Percentiles rank a stretch among this genome's conserved stretches.
Conservation (phyloP, 2,888 invertebrate genomes). For the Rugalucina vietnamica region DNA sequence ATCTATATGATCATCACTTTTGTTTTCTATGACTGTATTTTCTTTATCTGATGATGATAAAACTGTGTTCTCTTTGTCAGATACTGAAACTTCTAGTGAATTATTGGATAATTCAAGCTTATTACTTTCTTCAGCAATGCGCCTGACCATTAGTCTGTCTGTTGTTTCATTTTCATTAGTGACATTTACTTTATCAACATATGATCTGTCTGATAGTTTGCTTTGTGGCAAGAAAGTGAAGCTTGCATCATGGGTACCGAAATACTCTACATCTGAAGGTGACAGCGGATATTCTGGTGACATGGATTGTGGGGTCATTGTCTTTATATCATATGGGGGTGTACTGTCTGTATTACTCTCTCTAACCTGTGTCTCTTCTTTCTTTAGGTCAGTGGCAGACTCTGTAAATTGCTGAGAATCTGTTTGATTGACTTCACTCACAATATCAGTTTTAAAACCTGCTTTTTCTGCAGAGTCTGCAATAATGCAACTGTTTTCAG, state of each 20-base stretch:
- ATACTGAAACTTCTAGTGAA: neutral
- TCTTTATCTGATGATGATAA: constrained; percentile 44
- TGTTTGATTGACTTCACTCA: neutral
- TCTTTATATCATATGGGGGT: neutral
- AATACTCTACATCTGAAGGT: neutral
- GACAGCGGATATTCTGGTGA: constrained; percentile 60
- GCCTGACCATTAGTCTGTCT: neutral
- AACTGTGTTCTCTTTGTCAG: neutral
- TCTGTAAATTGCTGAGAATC: neutral
- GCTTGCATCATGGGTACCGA: constrained; percentile 4
- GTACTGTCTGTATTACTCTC: neutral
- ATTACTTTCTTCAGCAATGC: neutral
- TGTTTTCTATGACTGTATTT: constrained; percentile 17
- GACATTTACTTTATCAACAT: neutral
- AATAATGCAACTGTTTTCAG: no score
- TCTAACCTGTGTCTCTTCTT: neutral
- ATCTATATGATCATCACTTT: neutral
- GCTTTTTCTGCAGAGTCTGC: no score
- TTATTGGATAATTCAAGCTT: neutral
- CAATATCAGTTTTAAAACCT: neutral
- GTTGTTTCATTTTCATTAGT: neutral
- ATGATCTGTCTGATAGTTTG: no score
- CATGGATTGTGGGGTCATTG: constrained; percentile 48
- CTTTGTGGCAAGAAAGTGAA: neutral
- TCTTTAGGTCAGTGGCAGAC: neutral